phyloP scores from a whole-genome alignment of 1,140 invertebrate genomes.

The Heliconius nattereri region DNA sequence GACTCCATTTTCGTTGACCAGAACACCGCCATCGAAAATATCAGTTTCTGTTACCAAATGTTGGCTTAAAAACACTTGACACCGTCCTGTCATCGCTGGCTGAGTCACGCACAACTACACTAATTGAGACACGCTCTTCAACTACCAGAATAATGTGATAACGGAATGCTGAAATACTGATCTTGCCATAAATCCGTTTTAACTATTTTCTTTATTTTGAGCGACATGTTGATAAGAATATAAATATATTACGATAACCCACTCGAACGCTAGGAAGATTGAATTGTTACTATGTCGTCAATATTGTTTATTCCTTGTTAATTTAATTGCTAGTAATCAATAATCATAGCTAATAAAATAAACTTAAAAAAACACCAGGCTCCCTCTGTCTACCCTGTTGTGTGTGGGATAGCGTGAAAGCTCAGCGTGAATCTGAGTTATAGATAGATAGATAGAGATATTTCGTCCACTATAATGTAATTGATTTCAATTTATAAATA shows the following conservation, averaged over 20 bases:
- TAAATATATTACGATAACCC: conserved; percentile 1
- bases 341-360: not conserved
- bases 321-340: not conserved
- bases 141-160: conserved; percentile 49
- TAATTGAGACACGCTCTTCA: conserved; percentile 47
- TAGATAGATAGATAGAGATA: too few relatives aligned
- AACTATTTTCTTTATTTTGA: conserved; percentile 27
- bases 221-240: conserved; percentile 28
- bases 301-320: not conserved
- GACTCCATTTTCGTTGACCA: conserved; percentile 64
- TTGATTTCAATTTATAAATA: too few relatives aligned
- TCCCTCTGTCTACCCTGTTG: too few relatives aligned
- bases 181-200: conserved; percentile 34
- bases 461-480: too few relatives aligned
- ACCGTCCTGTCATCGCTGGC: conserved; percentile 50
- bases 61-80: conserved; percentile 69
- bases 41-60: conserved; percentile 66
- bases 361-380: not conserved
- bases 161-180: conserved; percentile 36
- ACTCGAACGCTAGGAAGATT: not conserved
- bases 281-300: not conserved
- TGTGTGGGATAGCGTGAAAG: too few relatives aligned
- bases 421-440: too few relatives aligned
- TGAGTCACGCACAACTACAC: conserved; percentile 49
- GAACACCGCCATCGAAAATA: conserved; percentile 65